Conservation (phyloP, 1,140 invertebrate species). For the Hormaphis cornu region DNA sequence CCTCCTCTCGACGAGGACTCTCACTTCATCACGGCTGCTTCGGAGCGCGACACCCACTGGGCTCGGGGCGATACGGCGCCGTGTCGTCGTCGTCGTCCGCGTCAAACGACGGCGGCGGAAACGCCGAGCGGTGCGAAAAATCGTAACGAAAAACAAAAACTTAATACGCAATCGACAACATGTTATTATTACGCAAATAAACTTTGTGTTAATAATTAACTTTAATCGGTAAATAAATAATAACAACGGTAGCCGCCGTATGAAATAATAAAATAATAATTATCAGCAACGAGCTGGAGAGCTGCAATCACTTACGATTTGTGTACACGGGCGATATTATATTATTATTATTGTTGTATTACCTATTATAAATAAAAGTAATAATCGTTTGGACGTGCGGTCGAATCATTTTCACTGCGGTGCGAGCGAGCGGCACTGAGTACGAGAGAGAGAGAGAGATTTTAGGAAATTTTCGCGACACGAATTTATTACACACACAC, state of each 20-base stretch:
- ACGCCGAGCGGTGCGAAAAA: background rate
- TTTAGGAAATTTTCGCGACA: slow-evolving; percentile 17
- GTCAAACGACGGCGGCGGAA: background rate
- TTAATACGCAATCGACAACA: background rate
- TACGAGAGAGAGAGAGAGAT: background rate
- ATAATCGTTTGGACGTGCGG: too few relatives aligned
- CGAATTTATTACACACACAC: too few relatives aligned
- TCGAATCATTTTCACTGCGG: background rate
- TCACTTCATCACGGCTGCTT: too few relatives aligned
- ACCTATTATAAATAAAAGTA: background rate
- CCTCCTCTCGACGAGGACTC: too few relatives aligned
- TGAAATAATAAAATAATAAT: too few relatives aligned
- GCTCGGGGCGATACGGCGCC: background rate
- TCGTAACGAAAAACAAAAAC: background rate
- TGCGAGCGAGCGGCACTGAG: background rate
- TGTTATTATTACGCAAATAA: too few relatives aligned
- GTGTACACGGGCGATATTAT: too few relatives aligned
- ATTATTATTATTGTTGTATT: background rate
- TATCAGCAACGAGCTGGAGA: too few relatives aligned
- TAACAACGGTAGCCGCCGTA: too few relatives aligned
- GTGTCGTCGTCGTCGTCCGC: background rate
- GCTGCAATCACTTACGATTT: too few relatives aligned
- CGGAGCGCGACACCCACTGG: background rate
- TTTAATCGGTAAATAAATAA: too few relatives aligned
- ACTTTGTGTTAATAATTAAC: too few relatives aligned